Percentiles rank a stretch among this genome's conserved stretches.
Conservation (phyloP, 1,140 invertebrate genomes). For the Heterodera schachtii region DNA sequence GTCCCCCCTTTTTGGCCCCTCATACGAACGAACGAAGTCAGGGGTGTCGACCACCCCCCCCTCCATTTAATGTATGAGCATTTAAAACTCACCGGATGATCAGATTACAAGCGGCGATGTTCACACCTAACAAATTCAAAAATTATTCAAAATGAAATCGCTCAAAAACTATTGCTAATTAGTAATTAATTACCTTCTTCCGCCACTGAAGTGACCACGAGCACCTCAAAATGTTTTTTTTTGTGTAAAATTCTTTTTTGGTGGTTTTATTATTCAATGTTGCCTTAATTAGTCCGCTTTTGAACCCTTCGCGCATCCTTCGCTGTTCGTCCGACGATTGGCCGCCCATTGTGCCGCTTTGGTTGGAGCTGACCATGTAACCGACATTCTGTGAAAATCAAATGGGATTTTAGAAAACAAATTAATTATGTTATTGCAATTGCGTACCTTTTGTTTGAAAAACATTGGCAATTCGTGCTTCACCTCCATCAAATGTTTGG, state of each 20-base stretch:
- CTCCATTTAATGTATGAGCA: too few relatives aligned
- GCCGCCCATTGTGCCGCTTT: conserved; percentile 29
- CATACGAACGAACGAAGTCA: too few relatives aligned
- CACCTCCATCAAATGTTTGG: conserved; percentile 32
- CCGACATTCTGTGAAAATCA: conserved; percentile 25
- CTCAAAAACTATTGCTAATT: too few relatives aligned
- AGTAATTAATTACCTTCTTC: conserved; percentile 27
- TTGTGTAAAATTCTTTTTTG: neutral
- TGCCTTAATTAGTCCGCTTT: conserved; percentile 11
- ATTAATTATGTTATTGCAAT: too few relatives aligned
- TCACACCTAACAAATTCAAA: conserved; percentile 1
- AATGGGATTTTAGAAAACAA: too few relatives aligned
- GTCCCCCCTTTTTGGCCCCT: too few relatives aligned
- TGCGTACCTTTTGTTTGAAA: conserved; percentile 25
- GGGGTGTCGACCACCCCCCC: too few relatives aligned
- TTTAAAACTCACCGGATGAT: conserved; percentile 38
- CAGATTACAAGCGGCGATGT: conserved; percentile 39
- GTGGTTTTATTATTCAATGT: too few relatives aligned
- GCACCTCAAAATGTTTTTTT: conserved; percentile 30
- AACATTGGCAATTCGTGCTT: conserved; percentile 13
- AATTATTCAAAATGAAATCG: neutral
- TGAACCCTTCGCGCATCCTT: conserved; percentile 27
- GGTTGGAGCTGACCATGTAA: conserved; percentile 40
- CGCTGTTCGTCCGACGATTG: conserved; percentile 31
- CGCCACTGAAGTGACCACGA: conserved; percentile 39